A percentile compares a stretch with the other conserved stretches of the same genome.
Conservation (phyloP, 2,888 invertebrate genomes). For the Suillia variegata region DNA sequence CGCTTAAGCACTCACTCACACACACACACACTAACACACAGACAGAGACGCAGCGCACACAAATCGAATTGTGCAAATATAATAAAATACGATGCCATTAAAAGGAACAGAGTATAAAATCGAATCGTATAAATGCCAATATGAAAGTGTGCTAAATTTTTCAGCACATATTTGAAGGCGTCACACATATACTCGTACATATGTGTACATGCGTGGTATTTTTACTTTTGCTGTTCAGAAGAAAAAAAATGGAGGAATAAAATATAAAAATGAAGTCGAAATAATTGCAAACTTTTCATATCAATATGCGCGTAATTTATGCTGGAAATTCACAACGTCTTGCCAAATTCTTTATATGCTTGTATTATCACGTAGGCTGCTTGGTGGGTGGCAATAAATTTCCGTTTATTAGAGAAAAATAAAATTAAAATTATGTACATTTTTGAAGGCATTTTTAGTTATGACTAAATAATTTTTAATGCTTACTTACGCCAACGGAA, state of each 20-base stretch:
- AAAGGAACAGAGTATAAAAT: background rate
- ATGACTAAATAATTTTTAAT: no score
- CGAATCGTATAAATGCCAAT: background rate
- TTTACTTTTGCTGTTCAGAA: background rate
- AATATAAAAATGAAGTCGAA: background rate
- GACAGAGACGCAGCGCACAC: no score
- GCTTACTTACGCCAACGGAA: no score
- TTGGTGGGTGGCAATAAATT: no score
- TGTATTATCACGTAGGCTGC: no score
- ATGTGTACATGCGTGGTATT: background rate
- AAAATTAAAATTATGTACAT: no score
- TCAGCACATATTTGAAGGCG: background rate
- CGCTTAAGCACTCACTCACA: background rate
- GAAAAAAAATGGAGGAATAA: background rate
- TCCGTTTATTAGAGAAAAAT: no score
- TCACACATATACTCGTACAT: no score
- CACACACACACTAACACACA: background rate
- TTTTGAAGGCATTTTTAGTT: no score
- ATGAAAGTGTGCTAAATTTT: background rate
- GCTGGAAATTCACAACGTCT: background rate
- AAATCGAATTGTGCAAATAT: background rate
- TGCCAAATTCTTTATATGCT: background rate
- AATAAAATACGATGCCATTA: slow-evolving; percentile 3
- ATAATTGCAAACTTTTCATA: background rate
- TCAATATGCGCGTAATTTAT: background rate